Base-by-base conservation (phyloP, 2,797 vertebrate species). In the Syndactyla subalaris region DNA sequence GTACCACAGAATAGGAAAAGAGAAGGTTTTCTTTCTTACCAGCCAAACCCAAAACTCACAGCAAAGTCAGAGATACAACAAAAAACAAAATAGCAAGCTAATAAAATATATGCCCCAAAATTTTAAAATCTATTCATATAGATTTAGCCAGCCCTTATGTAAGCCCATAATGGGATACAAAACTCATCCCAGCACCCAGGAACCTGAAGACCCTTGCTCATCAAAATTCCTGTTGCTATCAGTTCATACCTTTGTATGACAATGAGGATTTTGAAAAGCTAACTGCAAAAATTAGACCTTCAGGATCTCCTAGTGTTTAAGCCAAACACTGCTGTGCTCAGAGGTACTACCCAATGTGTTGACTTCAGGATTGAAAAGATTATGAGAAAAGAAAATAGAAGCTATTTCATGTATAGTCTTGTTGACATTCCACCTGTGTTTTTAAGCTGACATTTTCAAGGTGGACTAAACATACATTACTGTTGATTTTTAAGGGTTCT, bases 341-440 rank as follows among this genome's bases (percentile, higher is more conserved):
- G 57, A 61, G 24, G 49, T 72, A 65, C 43, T 59, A 68, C 39
- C 57, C 52, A 23, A 4, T 74, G 58, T 85, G 41, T 92, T 95
- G 88, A 95, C 84, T 93, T 92, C 91, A 61, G 72, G 79, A 93
- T 45, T 81, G 58, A 88, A 89, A 95, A 89, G 71, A 93, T 59
- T 52, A 92, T 70, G 73, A 88, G 70, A 95, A 92, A 84, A 32
- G 62, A 90, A 92, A 85, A 86, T 5, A 79, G 70, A 77, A 54
- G 0, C 67, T 88, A 84, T 81, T 93, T 88, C 68, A 75, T 75
- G 66, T 83, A 80, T 66, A 86, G 81, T 71, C 66, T 55, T 92
- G 39, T 89, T 95, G 95, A 95, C 76, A 89, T 93, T 94, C 76
- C 24, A 61, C 48, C 73, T 81, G 45, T 59, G 51, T 52, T 89